phyloP scores from a whole-genome alignment of 2,888 invertebrate genomes.

The Boloria euphrosyne region DNA sequence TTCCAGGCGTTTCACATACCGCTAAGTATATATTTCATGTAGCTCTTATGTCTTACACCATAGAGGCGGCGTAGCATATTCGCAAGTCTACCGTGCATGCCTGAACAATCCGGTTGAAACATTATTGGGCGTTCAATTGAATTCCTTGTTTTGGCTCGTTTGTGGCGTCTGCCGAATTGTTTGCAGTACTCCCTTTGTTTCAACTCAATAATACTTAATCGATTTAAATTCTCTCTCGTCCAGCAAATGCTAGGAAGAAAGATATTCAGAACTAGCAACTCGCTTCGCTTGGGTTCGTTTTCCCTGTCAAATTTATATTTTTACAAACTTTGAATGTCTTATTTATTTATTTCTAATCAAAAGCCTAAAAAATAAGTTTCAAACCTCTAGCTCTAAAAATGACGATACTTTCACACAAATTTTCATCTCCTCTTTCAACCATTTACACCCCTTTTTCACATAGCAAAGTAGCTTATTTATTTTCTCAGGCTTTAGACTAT shows the following conservation, averaged over 20 bases:
- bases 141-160: conserved; percentile 44
- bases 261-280: conserved; percentile 11
- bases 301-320: too few species aligned
- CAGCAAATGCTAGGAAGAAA: conserved; percentile 8
- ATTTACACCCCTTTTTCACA: too few species aligned
- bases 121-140: conserved; percentile 45
- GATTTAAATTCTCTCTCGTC: conserved; percentile 28
- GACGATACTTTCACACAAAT: too few species aligned
- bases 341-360: too few species aligned
- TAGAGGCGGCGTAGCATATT: conserved; percentile 15
- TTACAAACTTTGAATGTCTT: too few species aligned
- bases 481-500: too few species aligned
- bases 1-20: conserved; percentile 16
- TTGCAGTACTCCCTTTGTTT: conserved; percentile 38
- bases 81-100: conserved; percentile 24
- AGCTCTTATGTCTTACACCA: conserved; percentile 10
- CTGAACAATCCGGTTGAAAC: conserved; percentile 41
- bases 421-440: too few species aligned
- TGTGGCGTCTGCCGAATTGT: conserved; percentile 38
- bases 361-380: too few species aligned
- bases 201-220: conserved; percentile 36
- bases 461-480: too few species aligned
- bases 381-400: too few species aligned
- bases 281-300: too few species aligned
- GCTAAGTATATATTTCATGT: neutral